Percentiles rank a stretch among this genome's conserved stretches.
phyloP scores from a whole-genome alignment of 64 coral and sea anemone species.

The Platygyra sinensis region DNA sequence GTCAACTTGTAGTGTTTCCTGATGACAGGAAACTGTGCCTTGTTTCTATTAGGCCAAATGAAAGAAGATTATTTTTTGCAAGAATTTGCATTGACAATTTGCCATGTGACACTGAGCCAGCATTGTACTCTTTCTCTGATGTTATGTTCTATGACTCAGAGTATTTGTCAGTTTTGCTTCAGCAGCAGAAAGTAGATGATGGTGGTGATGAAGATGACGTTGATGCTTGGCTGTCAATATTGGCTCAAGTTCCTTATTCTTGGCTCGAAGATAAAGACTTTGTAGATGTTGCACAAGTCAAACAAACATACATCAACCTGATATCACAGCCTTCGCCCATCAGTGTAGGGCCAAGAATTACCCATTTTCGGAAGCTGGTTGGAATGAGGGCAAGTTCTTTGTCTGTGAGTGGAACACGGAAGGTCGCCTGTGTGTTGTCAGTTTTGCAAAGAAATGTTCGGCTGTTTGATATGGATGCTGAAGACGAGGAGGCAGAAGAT shows the following conservation, averaged over 20 bases:
- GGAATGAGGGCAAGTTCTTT: conserved; percentile 73
- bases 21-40: conserved; percentile 1
- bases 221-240: conserved; percentile 16
- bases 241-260: conserved; percentile 73
- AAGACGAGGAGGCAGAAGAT: conserved; percentile 87
- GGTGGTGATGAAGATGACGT: conserved; percentile 5
- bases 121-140: conserved; percentile 42
- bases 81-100: conserved; percentile 43
- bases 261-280: conserved; percentile 44
- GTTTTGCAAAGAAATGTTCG: conserved; percentile 49
- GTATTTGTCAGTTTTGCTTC: conserved; percentile 71
- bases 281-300: background rate
- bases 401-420: conserved; percentile 82
- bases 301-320: background rate
- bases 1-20: conserved; percentile 62
- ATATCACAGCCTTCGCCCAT: conserved; percentile 8
- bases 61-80: background rate
- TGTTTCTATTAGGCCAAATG: conserved; percentile 28
- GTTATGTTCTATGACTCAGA: conserved; percentile 77
- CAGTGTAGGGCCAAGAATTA: conserved; percentile 63
- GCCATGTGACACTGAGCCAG: conserved; percentile 11
- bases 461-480: conserved; percentile 94
- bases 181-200: conserved; percentile 12
- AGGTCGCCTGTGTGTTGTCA: conserved; percentile 82
- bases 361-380: conserved; percentile 67